phyloP scores from a whole-genome alignment of 2,113 vertebrate species.

The Chlamydotis undulata region DNA sequence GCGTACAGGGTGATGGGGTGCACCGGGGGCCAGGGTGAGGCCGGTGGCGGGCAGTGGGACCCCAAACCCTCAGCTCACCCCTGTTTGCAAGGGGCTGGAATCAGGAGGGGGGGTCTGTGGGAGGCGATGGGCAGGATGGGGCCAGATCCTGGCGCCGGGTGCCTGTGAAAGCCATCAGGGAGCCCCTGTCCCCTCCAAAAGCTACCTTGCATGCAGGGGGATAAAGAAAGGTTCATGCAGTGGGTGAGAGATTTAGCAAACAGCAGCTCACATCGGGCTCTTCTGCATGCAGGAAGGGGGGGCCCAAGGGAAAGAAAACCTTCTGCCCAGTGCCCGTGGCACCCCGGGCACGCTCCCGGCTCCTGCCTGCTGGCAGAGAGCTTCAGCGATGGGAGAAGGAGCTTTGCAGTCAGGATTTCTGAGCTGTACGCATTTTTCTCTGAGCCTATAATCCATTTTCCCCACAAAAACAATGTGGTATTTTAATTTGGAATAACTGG shows the following conservation, averaged over 20 bases:
- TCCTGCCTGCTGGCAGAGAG: not conserved
- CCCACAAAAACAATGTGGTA: constrained; percentile 8
- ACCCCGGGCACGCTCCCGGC: not conserved
- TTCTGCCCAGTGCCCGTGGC: not conserved
- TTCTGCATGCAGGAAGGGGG: not conserved
- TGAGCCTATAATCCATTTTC: constrained; percentile 43
- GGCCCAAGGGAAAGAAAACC: not conserved
- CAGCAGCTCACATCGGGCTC: not conserved
- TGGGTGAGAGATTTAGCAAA: not conserved
- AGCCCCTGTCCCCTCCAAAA: rapidly evolving
- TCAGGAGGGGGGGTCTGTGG: not conserved
- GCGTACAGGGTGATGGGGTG: rapidly evolving
- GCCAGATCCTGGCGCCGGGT: not conserved
- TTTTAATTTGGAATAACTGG: constrained; percentile 44
- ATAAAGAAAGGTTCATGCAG: not conserved
- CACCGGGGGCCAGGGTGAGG: rapidly evolving
- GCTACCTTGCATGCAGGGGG: not conserved
- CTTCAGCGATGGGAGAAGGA: not conserved
- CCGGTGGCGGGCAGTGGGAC: rapidly evolving
- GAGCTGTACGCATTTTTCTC: not conserved
- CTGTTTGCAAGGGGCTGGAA: rapidly evolving
- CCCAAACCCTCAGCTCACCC: not conserved
- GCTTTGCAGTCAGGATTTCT: not conserved
- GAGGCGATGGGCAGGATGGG: not conserved
- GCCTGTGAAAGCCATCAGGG: not conserved